Evolutionary conservation across 2,797 vertebrate species (phyloP).

Genomic region (Lepilemur septentrionalis): DNA sequence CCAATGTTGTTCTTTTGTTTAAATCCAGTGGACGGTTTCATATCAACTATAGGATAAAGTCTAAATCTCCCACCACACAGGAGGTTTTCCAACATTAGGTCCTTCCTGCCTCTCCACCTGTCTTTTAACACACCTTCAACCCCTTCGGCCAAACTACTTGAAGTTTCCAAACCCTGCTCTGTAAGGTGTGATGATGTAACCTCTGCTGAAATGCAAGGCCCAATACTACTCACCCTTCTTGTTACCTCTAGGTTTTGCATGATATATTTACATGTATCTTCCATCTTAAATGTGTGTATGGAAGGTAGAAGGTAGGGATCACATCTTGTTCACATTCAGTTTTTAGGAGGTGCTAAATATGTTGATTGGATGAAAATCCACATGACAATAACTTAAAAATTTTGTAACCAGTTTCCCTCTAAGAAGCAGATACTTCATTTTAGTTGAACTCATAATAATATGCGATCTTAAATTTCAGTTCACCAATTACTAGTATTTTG

Average conservation of each 20-base stretch:
- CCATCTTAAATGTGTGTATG: background rate
- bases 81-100: background rate
- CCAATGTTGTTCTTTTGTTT: background rate
- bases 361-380: conserved; percentile 14
- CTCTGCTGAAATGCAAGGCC: background rate
- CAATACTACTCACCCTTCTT: background rate
- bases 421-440: background rate
- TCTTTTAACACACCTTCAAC: background rate
- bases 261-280: background rate
- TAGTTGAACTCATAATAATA: background rate
- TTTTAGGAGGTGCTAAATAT: conserved; percentile 10
- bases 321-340: background rate
- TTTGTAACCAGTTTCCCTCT: background rate
- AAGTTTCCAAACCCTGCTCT: background rate
- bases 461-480: conserved; percentile 12
- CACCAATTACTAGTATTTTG: conserved; percentile 1
- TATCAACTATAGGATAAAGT: background rate
- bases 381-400: background rate
- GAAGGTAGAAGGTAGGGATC: background rate
- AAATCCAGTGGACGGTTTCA: background rate
- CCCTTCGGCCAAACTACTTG: background rate
- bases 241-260: background rate
- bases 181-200: background rate
- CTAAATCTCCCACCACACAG: background rate
- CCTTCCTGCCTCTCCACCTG: background rate